Evolutionary conservation across 2,113 vertebrate species (phyloP).

Genomic region (Dunckerocampus dactyliophorus): DNA sequence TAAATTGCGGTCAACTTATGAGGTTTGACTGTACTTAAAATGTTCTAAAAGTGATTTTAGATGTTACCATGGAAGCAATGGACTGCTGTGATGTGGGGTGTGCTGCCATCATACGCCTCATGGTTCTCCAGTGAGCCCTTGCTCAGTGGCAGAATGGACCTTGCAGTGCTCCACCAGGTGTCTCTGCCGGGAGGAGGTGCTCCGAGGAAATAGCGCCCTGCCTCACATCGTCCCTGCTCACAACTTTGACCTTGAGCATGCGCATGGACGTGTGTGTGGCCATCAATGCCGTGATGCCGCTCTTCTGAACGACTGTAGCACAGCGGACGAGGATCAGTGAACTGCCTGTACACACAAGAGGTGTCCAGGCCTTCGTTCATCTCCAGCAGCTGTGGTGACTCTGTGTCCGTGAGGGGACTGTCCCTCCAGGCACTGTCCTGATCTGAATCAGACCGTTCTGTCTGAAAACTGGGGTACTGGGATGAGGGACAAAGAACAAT

Average conservation of each 20-base stretch:
- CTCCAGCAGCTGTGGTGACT: conserved; percentile 89
- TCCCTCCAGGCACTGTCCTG: conserved; percentile 94
- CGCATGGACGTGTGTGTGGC: conserved; percentile 68
- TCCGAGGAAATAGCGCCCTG: conserved; percentile 90
- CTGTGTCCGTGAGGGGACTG: conserved; percentile 84
- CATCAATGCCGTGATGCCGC: conserved; percentile 63
- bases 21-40: neutral
- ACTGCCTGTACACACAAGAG: conserved; percentile 85
- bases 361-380: conserved; percentile 76
- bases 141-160: conserved; percentile 76
- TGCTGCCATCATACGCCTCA: conserved; percentile 78
- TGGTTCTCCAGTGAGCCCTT: conserved; percentile 84
- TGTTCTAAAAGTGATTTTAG: neutral
- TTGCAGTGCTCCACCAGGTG: conserved; percentile 82
- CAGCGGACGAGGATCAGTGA: conserved; percentile 76
- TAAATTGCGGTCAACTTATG: neutral
- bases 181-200: conserved; percentile 80
- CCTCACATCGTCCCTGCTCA: conserved; percentile 85
- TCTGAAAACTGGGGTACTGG: conserved; percentile 89
- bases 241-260: conserved; percentile 77
- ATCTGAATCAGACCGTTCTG: conserved; percentile 89
- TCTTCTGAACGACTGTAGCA: conserved; percentile 81
- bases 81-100: conserved; percentile 83
- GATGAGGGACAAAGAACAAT: neutral
- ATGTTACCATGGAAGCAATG: conserved; percentile 85